Evolutionary conservation across 2,888 invertebrate species (phyloP).

Genomic region (Apodemia zela): DNA sequence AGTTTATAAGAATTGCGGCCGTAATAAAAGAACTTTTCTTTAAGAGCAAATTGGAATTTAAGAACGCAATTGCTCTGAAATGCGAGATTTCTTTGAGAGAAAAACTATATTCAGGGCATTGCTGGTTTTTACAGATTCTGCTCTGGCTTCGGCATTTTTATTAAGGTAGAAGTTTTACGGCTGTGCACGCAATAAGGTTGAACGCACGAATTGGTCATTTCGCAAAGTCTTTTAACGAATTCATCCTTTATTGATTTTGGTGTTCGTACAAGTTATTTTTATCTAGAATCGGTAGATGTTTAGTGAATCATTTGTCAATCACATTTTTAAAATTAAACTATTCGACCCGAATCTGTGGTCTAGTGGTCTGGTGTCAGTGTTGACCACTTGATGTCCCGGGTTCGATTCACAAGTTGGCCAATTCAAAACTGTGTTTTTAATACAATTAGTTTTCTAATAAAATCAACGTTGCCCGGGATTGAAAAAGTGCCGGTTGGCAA

Average conservation of each 20-base stretch:
- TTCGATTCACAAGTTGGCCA: too few species aligned
- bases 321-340: too few species aligned
- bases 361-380: too few species aligned
- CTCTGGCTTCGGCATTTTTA: background rate
- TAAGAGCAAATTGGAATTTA: slow-evolving; percentile 16
- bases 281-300: background rate
- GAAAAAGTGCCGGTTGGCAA: too few species aligned
- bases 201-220: background rate
- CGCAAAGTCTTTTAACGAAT: background rate
- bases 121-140: background rate
- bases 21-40: slow-evolving; percentile 12
- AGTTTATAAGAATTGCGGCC: slow-evolving; percentile 8
- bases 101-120: background rate
- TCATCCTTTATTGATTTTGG: background rate
- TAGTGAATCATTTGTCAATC: too few species aligned
- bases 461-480: too few species aligned
- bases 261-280: too few species aligned
- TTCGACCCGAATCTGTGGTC: too few species aligned
- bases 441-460: too few species aligned
- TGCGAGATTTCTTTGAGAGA: slow-evolving; percentile 11
- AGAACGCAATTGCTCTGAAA: slow-evolving; percentile 15
- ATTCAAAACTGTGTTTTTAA: too few species aligned
- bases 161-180: slow-evolving; percentile 3
- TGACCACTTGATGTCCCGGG: too few species aligned
- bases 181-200: background rate